Conservation (phyloP, 2,888 invertebrate genomes). For the Balanococcus diminutus region DNA sequence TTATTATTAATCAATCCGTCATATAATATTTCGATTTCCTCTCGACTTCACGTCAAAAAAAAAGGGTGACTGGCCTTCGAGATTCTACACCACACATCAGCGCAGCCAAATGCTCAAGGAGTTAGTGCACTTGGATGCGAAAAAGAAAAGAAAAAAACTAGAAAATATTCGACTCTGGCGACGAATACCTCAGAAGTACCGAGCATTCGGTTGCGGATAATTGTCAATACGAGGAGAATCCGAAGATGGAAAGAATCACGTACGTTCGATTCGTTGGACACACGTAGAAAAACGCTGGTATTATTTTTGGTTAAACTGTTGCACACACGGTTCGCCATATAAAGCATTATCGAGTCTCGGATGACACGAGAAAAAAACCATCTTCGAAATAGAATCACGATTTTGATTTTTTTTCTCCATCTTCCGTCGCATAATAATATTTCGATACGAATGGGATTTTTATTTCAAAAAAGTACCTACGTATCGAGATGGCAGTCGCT, state of each 20-base stretch:
- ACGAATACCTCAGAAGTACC: not conserved
- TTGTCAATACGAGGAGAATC: not conserved
- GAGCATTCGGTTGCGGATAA: not conserved
- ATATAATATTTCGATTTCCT: conserved; percentile 35
- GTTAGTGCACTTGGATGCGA: too few relatives aligned
- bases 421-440: too few relatives aligned
- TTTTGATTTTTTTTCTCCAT: not conserved
- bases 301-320: conserved; percentile 40
- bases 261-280: conserved; percentile 34
- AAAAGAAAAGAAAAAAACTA: not conserved
- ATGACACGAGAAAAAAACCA: not conserved
- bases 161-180: too few relatives aligned
- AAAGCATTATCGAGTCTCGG: not conserved
- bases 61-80: conserved; percentile 30
- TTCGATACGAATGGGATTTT: not conserved
- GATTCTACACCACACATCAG: too few relatives aligned
- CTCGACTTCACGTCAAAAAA: not conserved
- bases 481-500: too few relatives aligned
- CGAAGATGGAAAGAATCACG: not conserved
- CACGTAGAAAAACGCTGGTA: conserved; percentile 31
- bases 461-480: not conserved
- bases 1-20: conserved; percentile 32
- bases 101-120: too few relatives aligned
- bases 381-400: not conserved
- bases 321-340: conserved; percentile 21